Conservation (phyloP, 2,888 invertebrate genomes). For the Hemaris fuciformis region DNA sequence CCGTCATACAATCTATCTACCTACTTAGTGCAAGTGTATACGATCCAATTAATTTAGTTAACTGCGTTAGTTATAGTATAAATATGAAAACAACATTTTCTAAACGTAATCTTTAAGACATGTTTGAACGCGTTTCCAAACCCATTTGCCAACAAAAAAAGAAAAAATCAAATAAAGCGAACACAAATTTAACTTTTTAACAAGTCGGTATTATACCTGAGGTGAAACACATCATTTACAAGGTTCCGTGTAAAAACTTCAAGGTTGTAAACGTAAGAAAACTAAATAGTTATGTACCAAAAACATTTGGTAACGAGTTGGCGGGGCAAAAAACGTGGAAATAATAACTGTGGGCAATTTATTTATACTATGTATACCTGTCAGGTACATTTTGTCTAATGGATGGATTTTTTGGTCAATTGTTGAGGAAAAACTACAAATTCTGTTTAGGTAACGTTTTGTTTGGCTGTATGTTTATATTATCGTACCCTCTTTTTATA, state of each 20-base stretch:
- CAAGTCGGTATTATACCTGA: neutral
- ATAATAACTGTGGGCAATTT: constrained; percentile 13
- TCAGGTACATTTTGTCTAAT: neutral
- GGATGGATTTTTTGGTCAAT: too few relatives aligned
- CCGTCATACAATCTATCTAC: neutral
- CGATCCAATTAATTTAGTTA: too few relatives aligned
- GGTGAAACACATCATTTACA: neutral
- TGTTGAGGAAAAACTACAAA: too few relatives aligned
- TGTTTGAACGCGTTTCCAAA: neutral
- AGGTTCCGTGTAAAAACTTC: constrained; percentile 8
- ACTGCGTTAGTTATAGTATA: too few relatives aligned
- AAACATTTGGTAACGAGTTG: neutral
- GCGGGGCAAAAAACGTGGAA: neutral
- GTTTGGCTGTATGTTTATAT: too few relatives aligned
- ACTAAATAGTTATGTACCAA: neutral
- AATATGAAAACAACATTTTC: too few relatives aligned
- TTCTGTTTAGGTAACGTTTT: too few relatives aligned
- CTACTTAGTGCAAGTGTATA: neutral
- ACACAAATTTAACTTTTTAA: neutral
- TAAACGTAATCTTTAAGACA: too few relatives aligned
- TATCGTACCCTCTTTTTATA: too few relatives aligned
- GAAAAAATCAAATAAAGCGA: too few relatives aligned
- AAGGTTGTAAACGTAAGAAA: constrained; percentile 24
- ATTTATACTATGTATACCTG: neutral
- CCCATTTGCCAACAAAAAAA: too few relatives aligned